Conservation (phyloP, 1,140 invertebrate species). For the Drosophila ogumai region DNA sequence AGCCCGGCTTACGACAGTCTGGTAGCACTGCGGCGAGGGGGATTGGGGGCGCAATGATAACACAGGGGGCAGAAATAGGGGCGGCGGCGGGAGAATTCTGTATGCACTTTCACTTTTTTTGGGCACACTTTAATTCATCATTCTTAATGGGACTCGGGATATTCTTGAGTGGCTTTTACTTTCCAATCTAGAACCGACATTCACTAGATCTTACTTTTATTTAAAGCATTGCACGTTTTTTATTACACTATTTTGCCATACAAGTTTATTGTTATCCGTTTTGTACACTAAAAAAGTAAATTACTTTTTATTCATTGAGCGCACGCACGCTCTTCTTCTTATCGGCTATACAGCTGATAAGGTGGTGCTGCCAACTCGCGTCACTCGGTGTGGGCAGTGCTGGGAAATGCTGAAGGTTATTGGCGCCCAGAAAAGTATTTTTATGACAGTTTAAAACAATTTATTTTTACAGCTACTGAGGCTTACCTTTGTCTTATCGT, state of each 20-base stretch:
- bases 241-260: neutral
- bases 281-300: slow-evolving; percentile 10
- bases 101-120: slow-evolving; percentile 69
- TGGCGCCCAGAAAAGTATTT: slow-evolving; percentile 1
- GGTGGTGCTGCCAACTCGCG: neutral
- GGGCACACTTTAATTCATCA: slow-evolving; percentile 59
- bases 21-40: slow-evolving; percentile 2
- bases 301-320: slow-evolving; percentile 39
- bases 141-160: slow-evolving; percentile 21
- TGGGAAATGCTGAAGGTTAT: neutral
- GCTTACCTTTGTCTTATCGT: slow-evolving; percentile 1
- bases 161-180: neutral
- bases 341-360: slow-evolving; percentile 32
- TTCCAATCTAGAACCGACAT: neutral
- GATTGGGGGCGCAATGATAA: slow-evolving; percentile 2
- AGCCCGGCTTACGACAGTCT: slow-evolving; percentile 10
- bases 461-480: neutral
- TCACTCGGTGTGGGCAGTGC: slow-evolving; percentile 7
- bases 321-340: slow-evolving; percentile 40
- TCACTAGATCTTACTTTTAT: neutral
- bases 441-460: neutral
- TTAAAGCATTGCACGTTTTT: neutral
- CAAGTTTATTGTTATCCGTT: slow-evolving; percentile 1
- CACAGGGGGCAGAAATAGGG: neutral
- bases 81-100: slow-evolving; percentile 24